Conservation (phyloP, 2,797 vertebrate species). For the Eospalax fontanierii region DNA sequence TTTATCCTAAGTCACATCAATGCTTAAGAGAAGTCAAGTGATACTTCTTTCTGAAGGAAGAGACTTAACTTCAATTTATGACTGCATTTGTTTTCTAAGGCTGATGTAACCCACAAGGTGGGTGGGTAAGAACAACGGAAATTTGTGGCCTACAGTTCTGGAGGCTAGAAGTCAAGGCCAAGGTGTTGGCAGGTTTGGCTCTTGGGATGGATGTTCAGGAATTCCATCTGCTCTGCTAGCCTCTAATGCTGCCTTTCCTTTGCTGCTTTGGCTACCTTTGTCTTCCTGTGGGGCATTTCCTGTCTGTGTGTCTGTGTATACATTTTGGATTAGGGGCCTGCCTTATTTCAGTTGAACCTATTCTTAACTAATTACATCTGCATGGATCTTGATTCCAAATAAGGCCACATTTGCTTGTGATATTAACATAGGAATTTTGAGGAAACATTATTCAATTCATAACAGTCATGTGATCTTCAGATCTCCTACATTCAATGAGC, state of each 20-base stretch:
- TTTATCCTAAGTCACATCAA: not conserved
- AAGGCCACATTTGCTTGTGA: not conserved
- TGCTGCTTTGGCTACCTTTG: not conserved
- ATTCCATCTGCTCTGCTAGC: no score
- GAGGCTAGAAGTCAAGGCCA: not conserved
- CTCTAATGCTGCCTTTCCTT: not conserved
- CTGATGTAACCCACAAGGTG: not conserved
- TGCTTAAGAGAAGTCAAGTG: not conserved
- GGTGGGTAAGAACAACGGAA: not conserved
- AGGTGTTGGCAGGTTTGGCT: not conserved
- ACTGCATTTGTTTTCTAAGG: not conserved
- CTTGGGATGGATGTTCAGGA: not conserved
- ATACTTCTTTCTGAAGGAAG: not conserved
- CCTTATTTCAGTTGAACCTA: not conserved
- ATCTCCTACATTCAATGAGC: not conserved
- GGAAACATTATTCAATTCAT: not conserved
- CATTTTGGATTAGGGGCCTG: not conserved
- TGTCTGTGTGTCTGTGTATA: not conserved
- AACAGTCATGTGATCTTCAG: not conserved
- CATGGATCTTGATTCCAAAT: not conserved
- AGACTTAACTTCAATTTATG: not conserved
- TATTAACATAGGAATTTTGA: not conserved
- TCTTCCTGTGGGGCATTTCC: not conserved
- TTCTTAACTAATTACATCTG: not conserved
- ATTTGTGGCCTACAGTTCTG: not conserved